phyloP scores from a whole-genome alignment of 2,113 vertebrate species.

The Phylloscopus trochilus region DNA sequence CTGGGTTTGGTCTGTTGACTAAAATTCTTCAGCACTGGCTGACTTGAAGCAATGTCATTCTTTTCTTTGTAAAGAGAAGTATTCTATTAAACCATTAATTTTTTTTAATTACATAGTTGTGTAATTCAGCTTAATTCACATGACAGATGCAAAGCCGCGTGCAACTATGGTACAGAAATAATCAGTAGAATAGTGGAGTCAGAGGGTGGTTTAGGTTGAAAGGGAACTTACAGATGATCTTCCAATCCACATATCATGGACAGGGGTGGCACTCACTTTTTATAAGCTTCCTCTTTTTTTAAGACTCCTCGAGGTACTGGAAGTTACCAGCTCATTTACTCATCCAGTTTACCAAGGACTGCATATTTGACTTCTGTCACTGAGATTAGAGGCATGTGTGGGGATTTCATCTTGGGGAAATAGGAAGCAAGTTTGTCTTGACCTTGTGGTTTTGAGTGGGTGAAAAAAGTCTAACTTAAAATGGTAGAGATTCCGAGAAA shows the following conservation, averaged over 20 bases:
- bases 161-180: neutral
- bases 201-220: neutral
- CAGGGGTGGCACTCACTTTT: neutral
- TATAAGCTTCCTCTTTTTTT: neutral
- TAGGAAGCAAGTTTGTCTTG: neutral
- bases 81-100: neutral
- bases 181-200: neutral
- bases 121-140: neutral
- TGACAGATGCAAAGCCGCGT: neutral
- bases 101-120: neutral
- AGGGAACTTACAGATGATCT: neutral
- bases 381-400: neutral
- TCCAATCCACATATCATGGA: neutral
- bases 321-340: neutral
- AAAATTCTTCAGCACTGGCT: neutral
- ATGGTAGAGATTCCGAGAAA: neutral
- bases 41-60: neutral
- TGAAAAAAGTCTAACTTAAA: neutral
- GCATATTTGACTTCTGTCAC: neutral
- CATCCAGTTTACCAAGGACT: neutral
- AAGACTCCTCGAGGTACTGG: neutral
- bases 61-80: neutral
- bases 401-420: neutral
- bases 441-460: neutral
- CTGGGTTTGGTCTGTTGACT: neutral